Conservation (phyloP, 2,797 vertebrate genomes). For the Centropyge bicolor region DNA sequence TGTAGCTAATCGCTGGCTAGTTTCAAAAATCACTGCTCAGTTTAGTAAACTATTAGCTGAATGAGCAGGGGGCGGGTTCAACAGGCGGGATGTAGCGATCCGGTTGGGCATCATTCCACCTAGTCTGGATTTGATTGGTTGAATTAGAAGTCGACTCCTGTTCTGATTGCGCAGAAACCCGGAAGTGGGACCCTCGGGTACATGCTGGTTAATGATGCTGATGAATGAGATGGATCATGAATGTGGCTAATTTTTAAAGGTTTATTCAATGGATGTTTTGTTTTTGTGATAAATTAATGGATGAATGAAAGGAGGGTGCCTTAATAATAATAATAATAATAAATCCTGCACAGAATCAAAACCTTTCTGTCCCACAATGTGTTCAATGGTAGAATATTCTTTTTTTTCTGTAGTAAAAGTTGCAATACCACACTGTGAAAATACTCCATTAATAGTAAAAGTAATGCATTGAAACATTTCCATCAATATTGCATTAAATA, state of each 20-base stretch:
- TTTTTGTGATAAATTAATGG: neutral
- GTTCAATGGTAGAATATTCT: neutral
- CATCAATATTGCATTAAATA: no score
- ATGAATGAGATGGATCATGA: neutral
- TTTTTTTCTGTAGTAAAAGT: no score
- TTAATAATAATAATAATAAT: neutral
- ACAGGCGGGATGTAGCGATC: accelerated
- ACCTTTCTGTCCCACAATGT: neutral
- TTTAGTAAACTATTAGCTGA: slow-evolving; percentile 19
- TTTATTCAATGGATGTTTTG: neutral
- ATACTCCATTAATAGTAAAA: no score
- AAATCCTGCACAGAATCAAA: no score
- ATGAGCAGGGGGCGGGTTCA: slow-evolving; percentile 39
- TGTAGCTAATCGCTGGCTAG: neutral
- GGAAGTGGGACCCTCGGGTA: slow-evolving; percentile 47
- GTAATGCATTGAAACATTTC: no score
- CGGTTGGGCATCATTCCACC: slow-evolving; percentile 39
- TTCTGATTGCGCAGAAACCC: slow-evolving; percentile 55
- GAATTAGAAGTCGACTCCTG: neutral
- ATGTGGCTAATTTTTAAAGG: neutral
- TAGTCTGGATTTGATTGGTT: slow-evolving; percentile 42
- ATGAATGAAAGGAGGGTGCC: neutral
- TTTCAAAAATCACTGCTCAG: neutral
- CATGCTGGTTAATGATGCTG: neutral
- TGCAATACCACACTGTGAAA: no score